Percentiles rank a stretch among this genome's conserved stretches.
These are phyloP conservation scores for Epinotia ramella DNA, from an alignment of 2,888 invertebrate genomes.

Conservation along the genomic window DNA sequence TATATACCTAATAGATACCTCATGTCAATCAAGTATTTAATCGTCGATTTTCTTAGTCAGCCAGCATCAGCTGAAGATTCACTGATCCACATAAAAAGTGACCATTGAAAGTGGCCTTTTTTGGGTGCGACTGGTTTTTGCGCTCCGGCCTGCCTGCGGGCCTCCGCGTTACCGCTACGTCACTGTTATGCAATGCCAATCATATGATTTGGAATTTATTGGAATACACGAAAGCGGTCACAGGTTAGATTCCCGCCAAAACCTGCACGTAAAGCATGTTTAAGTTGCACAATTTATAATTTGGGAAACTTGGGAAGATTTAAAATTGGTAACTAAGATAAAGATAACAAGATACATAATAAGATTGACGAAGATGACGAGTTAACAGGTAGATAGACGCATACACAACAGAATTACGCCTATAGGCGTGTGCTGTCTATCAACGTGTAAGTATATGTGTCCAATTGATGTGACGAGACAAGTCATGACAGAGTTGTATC, in stretches of 20 bases:
- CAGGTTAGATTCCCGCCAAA: conserved; percentile 1
- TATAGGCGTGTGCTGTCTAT: no score
- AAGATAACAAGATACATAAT: no score
- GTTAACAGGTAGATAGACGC: no score
- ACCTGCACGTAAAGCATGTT: neutral
- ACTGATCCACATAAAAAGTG: conserved; percentile 5
- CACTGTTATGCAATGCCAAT: conserved; percentile 6
- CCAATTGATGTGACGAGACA: no score
- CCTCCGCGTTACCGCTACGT: conserved; percentile 54
- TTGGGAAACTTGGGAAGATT: no score
- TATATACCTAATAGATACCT: neutral
- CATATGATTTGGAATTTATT: neutral
- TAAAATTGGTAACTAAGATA: no score
- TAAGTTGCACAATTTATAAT: neutral
- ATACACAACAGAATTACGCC: no score
- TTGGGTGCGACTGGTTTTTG: conserved; percentile 39
- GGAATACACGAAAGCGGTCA: neutral
- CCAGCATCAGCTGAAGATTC: conserved; percentile 1
- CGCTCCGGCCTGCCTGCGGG: conserved; percentile 39
- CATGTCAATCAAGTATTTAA: neutral
- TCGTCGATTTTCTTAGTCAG: neutral
- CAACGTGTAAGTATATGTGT: no score
- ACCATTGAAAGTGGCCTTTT: conserved; percentile 36
- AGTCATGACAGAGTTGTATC: no score
- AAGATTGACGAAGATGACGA: no score